Evolutionary conservation across 2,113 vertebrate genomes (phyloP), one percentile per base, ranked within the genome.

Genomic region (Triplophysa tibetana): DNA sequence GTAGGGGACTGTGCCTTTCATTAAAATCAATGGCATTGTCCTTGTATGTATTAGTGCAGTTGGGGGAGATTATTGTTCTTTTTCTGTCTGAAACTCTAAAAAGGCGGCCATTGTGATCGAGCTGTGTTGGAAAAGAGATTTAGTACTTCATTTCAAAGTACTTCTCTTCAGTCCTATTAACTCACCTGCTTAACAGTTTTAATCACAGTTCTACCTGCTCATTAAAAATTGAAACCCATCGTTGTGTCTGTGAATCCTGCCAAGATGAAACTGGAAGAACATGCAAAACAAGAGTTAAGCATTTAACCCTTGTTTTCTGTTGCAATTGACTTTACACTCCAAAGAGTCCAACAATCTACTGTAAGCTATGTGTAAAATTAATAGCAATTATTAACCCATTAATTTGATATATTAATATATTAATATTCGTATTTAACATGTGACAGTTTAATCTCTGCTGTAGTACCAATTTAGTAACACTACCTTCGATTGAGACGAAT

Each of bases 11-110:
- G 52, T 43, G 68, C 41, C 75, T 67, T 84, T 62, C 23, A 67
- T 50, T 68, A 48, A 80, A 84, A 84, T 78, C 79, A 84, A 68
- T 74, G 75, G 16, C 54, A 78, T 78, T 81, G 82, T 81, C 63
- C 75, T 81, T 61, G n/a, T 38, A 72, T 56, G 63, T 78, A 73
- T 74, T 77, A 78, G 56, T 11, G 8, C 21, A 41, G 76, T 69
- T 81, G 70, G 23, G 14, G 26, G 64, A 52, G 68, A 66, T 38
- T 38, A 63, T 66, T 77, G 68, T 83, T 43, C 26, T 38, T 67
- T 60, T 54, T 66, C 43, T n/a, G 43, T 38, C 19, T 38, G 50
- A 66, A 74, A 66, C 43, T 29, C 75, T 48, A 4, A 26, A 73
- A 60, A 33, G 21, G 61, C 21, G 10, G 23, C 52, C 43, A 24